Percentiles rank a stretch among this genome's conserved stretches.
These are phyloP conservation scores for Psilopsiagon aymara DNA, from an alignment of 2,113 vertebrate genomes.

Conservation along the genomic window DNA sequence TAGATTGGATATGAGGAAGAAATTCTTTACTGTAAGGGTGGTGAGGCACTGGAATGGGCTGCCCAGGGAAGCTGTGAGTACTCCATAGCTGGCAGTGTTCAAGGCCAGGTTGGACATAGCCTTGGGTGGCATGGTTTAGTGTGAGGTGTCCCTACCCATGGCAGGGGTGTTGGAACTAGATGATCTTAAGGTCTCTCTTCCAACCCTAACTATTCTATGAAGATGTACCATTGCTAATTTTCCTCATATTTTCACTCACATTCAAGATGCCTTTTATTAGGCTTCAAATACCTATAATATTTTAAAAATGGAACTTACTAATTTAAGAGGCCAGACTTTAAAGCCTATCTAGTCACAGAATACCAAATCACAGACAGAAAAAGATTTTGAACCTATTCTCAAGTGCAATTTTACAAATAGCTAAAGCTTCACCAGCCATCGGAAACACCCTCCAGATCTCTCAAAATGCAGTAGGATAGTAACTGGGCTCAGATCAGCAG, in stretches of 20 bases:
- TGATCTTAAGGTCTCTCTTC: too few relatives aligned
- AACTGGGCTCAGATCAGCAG: background rate
- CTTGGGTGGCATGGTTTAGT: too few relatives aligned
- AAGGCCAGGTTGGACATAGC: too few relatives aligned
- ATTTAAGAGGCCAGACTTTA: background rate
- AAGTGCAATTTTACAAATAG: background rate
- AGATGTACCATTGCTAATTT: background rate
- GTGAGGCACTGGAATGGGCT: too few relatives aligned
- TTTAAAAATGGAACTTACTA: background rate
- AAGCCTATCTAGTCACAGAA: background rate
- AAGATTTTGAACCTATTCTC: conserved; percentile 2
- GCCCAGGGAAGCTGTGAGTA: too few relatives aligned
- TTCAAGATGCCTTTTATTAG: background rate
- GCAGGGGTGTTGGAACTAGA: too few relatives aligned
- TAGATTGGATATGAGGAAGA: too few relatives aligned
- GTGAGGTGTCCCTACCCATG: too few relatives aligned
- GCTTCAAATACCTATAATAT: background rate
- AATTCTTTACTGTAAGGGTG: too few relatives aligned
- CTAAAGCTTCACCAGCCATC: background rate
- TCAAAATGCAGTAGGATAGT: background rate
- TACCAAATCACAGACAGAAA: background rate
- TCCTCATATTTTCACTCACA: background rate
- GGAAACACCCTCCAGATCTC: background rate
- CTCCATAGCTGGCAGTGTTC: too few relatives aligned
- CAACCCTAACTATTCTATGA: too few relatives aligned